phyloP scores from a whole-genome alignment of 2,797 vertebrate species.

The Onychomys arenicola region DNA sequence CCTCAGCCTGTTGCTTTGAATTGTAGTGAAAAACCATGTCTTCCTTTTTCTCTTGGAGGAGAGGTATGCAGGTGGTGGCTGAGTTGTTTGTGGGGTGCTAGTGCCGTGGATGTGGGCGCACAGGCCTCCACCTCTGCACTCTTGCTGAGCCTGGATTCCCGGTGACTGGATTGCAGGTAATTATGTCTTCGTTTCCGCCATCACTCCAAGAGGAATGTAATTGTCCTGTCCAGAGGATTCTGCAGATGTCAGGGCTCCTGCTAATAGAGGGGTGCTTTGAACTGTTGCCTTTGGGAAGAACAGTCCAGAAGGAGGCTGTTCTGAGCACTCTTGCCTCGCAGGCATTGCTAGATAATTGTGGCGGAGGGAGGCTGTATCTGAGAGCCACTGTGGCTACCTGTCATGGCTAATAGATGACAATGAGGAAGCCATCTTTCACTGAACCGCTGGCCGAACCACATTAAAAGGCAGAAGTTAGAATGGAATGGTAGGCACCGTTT shows the following conservation, averaged over 20 bases:
- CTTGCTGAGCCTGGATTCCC: not conserved
- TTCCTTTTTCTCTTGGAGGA: not conserved
- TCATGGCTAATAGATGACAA: not conserved
- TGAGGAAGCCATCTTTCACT: constrained; percentile 48
- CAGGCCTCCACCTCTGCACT: not conserved
- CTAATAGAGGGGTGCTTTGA: constrained; percentile 76
- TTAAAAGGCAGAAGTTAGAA: constrained; percentile 14
- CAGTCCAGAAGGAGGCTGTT: constrained; percentile 67
- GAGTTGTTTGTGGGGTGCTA: not conserved
- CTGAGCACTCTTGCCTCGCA: constrained; percentile 60
- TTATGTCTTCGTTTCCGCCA: not conserved
- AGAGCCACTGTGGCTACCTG: constrained; percentile 51
- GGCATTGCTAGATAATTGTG: constrained; percentile 74
- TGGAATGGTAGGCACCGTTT: constrained; percentile 29
- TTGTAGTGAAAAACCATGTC: not conserved
- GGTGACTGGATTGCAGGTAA: not conserved
- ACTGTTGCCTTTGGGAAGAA: constrained; percentile 68
- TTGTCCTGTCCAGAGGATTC: constrained; percentile 52
- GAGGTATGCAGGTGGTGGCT: not conserved
- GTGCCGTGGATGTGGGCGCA: rapidly evolving
- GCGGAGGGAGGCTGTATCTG: constrained; percentile 12
- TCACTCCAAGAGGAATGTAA: not conserved
- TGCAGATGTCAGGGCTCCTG: constrained; percentile 32
- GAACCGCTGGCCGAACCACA: not conserved
- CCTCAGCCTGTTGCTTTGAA: not conserved